Conservation (phyloP, 2,797 vertebrate species). For the Cossypha polioptera region DNA sequence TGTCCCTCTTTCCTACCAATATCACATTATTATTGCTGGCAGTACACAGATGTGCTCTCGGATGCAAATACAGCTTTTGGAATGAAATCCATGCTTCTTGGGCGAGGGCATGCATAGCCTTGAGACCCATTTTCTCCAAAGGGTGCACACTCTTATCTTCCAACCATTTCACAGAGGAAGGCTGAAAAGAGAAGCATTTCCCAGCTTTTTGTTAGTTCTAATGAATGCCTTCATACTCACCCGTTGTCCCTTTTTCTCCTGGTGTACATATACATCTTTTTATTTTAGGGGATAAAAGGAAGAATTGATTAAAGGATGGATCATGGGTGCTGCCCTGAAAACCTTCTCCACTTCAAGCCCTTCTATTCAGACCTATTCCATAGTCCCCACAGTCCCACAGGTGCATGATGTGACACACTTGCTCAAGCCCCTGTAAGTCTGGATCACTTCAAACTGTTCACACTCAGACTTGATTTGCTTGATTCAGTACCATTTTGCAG, state of each 20-base stretch:
- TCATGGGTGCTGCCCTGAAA: background rate
- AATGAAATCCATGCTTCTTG: background rate
- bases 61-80: background rate
- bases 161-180: background rate
- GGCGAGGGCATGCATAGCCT: background rate
- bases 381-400: background rate
- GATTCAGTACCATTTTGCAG: background rate
- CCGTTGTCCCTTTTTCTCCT: background rate
- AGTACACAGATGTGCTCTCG: background rate
- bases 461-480: background rate
- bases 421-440: background rate
- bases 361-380: background rate
- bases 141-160: background rate
- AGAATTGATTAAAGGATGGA: fast-evolving
- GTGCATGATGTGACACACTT: fast-evolving
- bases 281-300: background rate
- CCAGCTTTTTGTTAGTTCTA: background rate
- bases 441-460: background rate
- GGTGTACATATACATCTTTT: background rate
- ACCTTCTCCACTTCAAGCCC: background rate
- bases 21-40: fast-evolving
- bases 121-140: background rate
- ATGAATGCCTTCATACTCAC: background rate
- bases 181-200: background rate
- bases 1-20: background rate